phyloP scores from a whole-genome alignment of 2,113 vertebrate genomes.

The Scomber colias region DNA sequence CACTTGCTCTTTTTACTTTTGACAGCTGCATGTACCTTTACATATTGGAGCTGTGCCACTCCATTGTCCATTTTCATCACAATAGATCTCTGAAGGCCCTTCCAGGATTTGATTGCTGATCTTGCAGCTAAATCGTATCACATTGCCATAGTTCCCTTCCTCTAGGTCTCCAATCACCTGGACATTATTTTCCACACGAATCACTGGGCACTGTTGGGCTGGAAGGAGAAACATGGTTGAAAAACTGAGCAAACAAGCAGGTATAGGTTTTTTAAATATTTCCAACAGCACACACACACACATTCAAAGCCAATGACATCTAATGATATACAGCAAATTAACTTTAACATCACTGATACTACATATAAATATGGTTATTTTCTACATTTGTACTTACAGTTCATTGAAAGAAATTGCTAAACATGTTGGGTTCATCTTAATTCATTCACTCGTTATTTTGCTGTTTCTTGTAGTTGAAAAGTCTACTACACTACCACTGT shows the following conservation, averaged over 20 bases:
- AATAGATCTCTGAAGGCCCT: constrained; percentile 53
- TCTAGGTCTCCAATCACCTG: constrained; percentile 65
- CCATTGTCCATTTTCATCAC: constrained; percentile 71
- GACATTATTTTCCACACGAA: constrained; percentile 26
- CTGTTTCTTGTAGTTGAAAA: too few species aligned
- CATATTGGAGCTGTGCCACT: constrained; percentile 47
- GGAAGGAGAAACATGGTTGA: constrained; percentile 1
- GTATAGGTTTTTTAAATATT: not conserved
- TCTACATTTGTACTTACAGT: too few species aligned
- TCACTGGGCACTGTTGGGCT: constrained; percentile 68
- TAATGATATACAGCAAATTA: too few species aligned
- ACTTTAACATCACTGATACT: too few species aligned
- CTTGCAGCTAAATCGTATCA: constrained; percentile 76
- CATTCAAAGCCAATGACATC: too few species aligned
- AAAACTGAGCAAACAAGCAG: not conserved
- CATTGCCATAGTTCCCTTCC: constrained; percentile 67
- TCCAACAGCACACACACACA: not conserved
- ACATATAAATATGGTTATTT: too few species aligned
- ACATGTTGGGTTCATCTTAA: too few species aligned
- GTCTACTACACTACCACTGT: too few species aligned
- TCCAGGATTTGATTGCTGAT: not conserved
- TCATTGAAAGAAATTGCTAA: too few species aligned
- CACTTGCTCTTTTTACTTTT: not conserved
- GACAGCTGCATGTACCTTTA: constrained; percentile 49
- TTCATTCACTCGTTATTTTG: too few species aligned